A percentile compares a stretch with the other conserved stretches of the same genome.
Evolutionary conservation across 2,888 invertebrate genomes (phyloP).

Genomic region (Caenorhabditis doughertyi): DNA sequence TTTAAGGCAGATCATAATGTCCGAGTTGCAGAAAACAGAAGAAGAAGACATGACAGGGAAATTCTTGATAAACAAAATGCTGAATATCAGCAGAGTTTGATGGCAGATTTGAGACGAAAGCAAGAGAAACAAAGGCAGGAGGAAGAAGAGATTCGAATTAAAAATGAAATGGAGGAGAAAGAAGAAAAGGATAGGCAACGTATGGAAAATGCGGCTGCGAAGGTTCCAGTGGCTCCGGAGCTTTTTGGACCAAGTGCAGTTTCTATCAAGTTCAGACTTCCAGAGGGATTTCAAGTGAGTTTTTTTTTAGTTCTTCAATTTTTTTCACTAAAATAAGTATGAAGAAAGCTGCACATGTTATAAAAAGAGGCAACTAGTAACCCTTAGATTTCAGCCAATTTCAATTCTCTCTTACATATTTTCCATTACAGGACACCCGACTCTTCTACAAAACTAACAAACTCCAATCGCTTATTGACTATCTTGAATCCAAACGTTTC

Average conservation of each 20-base stretch:
- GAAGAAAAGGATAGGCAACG: neutral
- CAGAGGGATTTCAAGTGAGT: neutral
- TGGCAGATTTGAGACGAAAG: neutral
- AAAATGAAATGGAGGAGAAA: neutral
- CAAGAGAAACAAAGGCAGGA: neutral
- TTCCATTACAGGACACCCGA: neutral
- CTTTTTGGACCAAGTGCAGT: neutral
- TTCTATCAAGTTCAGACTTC: slow-evolving; percentile 8
- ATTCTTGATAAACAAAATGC: slow-evolving; percentile 11
- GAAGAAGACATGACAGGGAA: neutral
- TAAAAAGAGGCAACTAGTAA: too few species aligned
- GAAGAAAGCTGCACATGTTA: too few species aligned
- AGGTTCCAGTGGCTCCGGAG: neutral
- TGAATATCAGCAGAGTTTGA: neutral
- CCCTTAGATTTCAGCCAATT: too few species aligned
- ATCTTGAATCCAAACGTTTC: neutral
- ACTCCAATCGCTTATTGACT: neutral
- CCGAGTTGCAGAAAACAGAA: neutral
- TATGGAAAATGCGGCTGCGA: neutral
- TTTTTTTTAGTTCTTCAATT: neutral
- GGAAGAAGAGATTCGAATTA: too few species aligned
- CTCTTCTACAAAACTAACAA: neutral
- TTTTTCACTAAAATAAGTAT: neutral
- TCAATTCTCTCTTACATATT: neutral
- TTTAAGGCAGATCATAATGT: neutral